Evolutionary conservation across 1,140 invertebrate species (phyloP), one percentile per base, ranked within the genome.

Genomic region (Choristoneura fumiferana): DNA sequence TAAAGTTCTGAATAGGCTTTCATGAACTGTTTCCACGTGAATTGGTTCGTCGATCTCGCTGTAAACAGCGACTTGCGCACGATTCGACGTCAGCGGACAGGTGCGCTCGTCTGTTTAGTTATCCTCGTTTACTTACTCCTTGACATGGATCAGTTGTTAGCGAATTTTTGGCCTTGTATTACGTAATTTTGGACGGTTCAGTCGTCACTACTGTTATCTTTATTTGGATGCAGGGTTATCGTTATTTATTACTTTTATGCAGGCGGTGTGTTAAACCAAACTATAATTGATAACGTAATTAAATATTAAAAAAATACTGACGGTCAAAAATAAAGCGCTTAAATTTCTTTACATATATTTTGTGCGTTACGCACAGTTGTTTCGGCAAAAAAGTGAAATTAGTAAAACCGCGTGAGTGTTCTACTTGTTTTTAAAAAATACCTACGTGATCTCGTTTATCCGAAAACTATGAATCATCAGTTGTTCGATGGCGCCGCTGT

Each of bases 331-430:
- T n/a, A n/a, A n/a, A n/a, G n/a, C n/a, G n/a, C n/a, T n/a, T n/a
- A n/a, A n/a, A n/a, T n/a, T n/a, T n/a, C n/a, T n/a, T n/a, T n/a
- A n/a, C n/a, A n/a, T n/a, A n/a, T n/a, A n/a, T n/a, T n/a, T n/a
- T n/a, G n/a, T 29, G 22, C 6, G 22, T 29, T 6, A 29, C 22
- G 22, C 2, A 29, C 6, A 6, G 22, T 6, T 29, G 22, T 29
- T 29, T 3, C 22, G 6, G 22, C 22, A 29, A 29, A 29, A 29
- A 29, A 29, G 22, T 29, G 68, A 77, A 78, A 81, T 73, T 75
- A 75, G 78, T 57, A 68, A 78, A 80, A 80, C 74, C 72, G 57
- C 73, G 67, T 78, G 78, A 71, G 71, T 76, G 74, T 76, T 69
- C 77, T 62, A 83, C 58, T 72, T 77, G n/a, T 58, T 61, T 65